Conservation (phyloP, 2,888 invertebrate species). For the Tribolium freemani region DNA sequence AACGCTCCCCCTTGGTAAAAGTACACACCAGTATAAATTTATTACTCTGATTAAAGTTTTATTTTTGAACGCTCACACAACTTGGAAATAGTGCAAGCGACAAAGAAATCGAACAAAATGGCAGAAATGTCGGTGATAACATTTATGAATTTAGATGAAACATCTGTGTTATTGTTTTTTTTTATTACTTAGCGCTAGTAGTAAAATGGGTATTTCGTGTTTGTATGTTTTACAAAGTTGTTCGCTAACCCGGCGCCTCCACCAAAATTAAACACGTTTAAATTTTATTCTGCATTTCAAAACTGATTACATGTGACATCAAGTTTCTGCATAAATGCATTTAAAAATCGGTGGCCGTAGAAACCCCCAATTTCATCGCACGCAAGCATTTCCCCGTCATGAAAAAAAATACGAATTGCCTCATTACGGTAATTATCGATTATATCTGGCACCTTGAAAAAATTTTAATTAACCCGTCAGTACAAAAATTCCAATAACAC, state of each 20-base stretch:
- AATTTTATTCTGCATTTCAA: not conserved
- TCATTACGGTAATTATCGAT: conserved; percentile 11
- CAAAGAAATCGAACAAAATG: no score
- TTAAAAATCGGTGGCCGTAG: not conserved
- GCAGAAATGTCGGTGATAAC: no score
- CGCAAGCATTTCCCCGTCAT: conserved; percentile 16
- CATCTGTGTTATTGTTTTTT: no score
- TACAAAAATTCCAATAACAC: conserved; percentile 15
- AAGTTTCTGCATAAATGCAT: conserved; percentile 18
- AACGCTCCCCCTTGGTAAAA: no score
- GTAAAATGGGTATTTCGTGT: no score
- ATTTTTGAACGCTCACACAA: no score
- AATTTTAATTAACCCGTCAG: conserved; percentile 15
- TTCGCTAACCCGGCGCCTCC: not conserved
- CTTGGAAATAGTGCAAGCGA: no score
- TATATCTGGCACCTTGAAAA: conserved; percentile 10
- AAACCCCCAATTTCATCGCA: conserved; percentile 13
- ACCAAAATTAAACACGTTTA: not conserved
- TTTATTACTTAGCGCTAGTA: no score
- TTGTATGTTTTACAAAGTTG: not conserved
- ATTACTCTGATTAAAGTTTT: no score
- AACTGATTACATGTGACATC: not conserved
- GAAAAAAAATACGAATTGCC: conserved; percentile 6
- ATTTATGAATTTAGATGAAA: no score
- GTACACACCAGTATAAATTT: no score